Conservation (phyloP, 2,888 invertebrate genomes). For the Cephus sareptanus region DNA sequence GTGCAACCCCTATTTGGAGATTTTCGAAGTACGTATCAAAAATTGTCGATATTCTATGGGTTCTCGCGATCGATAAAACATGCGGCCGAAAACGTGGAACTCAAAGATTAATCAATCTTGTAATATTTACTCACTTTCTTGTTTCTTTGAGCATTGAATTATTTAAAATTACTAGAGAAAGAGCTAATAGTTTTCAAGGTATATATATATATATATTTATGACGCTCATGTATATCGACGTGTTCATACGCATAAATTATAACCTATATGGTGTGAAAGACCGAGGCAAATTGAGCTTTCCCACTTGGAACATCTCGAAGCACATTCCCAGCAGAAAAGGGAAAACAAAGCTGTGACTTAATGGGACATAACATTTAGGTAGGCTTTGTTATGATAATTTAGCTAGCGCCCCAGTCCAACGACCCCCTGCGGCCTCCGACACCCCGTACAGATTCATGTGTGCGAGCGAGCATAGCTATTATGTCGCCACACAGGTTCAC, state of each 20-base stretch:
- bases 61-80: not conserved
- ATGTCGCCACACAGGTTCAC: conserved; percentile 62
- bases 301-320: not conserved
- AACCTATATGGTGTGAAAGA: not conserved
- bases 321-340: not conserved
- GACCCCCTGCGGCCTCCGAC: conserved; percentile 56
- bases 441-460: conserved; percentile 28
- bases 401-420: conserved; percentile 57
- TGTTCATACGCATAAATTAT: not conserved
- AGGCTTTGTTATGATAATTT: conserved; percentile 60
- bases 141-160: not conserved
- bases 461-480: conserved; percentile 41
- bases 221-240: not conserved
- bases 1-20: not conserved
- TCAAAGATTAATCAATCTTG: not conserved
- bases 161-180: not conserved
- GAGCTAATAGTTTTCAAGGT: not conserved
- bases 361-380: conserved; percentile 61
- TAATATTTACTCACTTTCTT: not conserved
- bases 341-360: conserved; percentile 47
- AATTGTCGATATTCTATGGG: not conserved
- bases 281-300: not conserved
- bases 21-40: not conserved
- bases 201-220: not conserved
- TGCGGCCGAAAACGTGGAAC: not conserved